Evolutionary conservation across 2,888 invertebrate genomes (phyloP), one percentile per base, ranked within the genome.

Genomic region (Helobdella robusta): DNA sequence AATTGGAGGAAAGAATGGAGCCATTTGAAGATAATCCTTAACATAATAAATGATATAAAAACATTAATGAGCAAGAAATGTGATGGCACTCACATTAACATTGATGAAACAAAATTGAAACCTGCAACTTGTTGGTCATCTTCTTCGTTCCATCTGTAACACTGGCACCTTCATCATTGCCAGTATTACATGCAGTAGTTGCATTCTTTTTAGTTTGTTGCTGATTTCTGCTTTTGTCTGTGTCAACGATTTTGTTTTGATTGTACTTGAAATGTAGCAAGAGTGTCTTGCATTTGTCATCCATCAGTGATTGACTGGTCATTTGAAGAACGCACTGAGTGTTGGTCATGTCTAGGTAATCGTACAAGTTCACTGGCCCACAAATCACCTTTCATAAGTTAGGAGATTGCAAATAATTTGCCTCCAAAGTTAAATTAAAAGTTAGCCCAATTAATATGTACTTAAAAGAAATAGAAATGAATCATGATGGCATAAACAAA

Each of bases 321-420:
- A 93, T 81, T 6, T 89, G 89, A 25, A 92, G 85, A 28, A 87
- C 85, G 3, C 92, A 93, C 18, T 87, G 85, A 75, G 88, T 87
- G 74, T 89, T 90, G 0, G 89, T 87, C 66, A 91, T 77, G 78
- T 93, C 92, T 68, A 92, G 83, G 70, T 88, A 88, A 0, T 88
- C 85, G 2, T 87, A 85, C 23, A 93, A 81, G 75, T 88, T 85
- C 58, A 92, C 83, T 0, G 93, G 93, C 0, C 93, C 93, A 18
- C 91, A 91, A 54, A 93, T 80, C 67, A 93, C 87, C 76, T 92
- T 91, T 0, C 91, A 89, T 11, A 15, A 11, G 15, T 40, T 15
- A 11, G 11, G 15, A 15, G 44, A 15, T 40, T 1, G 20, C n/a
- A 11, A 34, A 34, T 8, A 11, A 59, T 50, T 6, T 23, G 5